Percentiles rank a stretch among this genome's conserved stretches.
These are phyloP conservation scores for Lethrus apterus DNA, from an alignment of 1,140 invertebrate genomes.

Conservation along the genomic window DNA sequence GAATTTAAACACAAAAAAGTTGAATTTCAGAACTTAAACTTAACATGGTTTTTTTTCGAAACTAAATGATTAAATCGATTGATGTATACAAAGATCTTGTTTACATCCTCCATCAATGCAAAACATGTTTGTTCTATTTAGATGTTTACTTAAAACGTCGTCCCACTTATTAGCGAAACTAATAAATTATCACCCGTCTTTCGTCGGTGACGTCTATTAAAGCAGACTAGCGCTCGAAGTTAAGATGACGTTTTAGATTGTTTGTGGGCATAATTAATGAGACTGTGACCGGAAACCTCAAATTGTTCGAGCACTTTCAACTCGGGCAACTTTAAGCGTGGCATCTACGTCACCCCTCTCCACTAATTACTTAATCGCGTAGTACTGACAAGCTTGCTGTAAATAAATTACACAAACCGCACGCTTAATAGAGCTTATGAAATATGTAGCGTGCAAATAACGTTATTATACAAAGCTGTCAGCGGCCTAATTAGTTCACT, in stretches of 20 bases:
- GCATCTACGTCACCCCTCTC: slow-evolving; percentile 8
- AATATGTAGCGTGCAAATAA: too few relatives aligned
- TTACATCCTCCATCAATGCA: background rate
- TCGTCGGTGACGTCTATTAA: too few relatives aligned
- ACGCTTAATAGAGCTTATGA: too few relatives aligned
- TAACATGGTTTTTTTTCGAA: background rate
- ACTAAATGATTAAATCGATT: background rate
- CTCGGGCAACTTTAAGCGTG: slow-evolving; percentile 9
- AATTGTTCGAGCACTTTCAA: slow-evolving; percentile 2
- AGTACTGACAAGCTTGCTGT: slow-evolving; percentile 16
- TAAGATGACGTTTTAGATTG: too few relatives aligned
- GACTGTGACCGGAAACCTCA: background rate
- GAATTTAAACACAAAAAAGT: background rate
- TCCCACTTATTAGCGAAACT: too few relatives aligned
- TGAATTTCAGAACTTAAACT: background rate
- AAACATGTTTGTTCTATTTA: too few relatives aligned
- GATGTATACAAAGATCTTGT: background rate
- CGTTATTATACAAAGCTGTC: too few relatives aligned
- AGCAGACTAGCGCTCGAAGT: too few relatives aligned
- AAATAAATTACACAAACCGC: slow-evolving; percentile 21
- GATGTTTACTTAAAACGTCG: too few relatives aligned
- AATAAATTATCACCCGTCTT: too few relatives aligned
- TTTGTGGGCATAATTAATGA: background rate
- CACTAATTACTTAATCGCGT: slow-evolving; percentile 20
- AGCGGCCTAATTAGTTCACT: too few relatives aligned